Evolutionary conservation across 2,113 vertebrate species (phyloP), one percentile per base, ranked within the genome.

Genomic region (Larimichthys polyactis): DNA sequence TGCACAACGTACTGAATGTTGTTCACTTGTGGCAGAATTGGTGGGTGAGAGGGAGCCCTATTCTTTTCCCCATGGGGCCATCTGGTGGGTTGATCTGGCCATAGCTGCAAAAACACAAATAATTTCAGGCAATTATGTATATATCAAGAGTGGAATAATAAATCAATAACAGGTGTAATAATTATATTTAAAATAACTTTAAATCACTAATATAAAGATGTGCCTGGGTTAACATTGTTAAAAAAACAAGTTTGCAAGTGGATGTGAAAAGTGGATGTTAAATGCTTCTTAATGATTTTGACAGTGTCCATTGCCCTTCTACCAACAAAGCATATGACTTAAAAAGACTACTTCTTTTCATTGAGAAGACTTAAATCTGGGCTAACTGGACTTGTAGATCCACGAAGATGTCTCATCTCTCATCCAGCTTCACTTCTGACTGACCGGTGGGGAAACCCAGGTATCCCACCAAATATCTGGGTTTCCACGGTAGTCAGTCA

Each of bases 41-140:
- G 17, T n/a, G 19, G 12, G 6, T 59, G 16, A 59, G 24, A 48
- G 24, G 11, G 3, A 49, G 27, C 17, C 44, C 2, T 4, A 46
- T 7, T 17, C 7, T n/a, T 27, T 62, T 40, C 19, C 36, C 6
- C 16, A 11, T 20, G 62, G 11, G 22, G 60, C 73, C 73, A 55
- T 24, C 40, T 76, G 36, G 51, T 76, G 74, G 73, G 8, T 57
- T 32, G 4, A 48, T 46, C 7, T n/a, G 74, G 36, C 22, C 36
- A 66, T n/a, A 12, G 11, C 62, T 64, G n/a, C 36, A 27, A 17
- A 40, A 22, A 10, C 7, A 19, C 1, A 63, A n/a, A 64, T 64
- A 2, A 11, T 9, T 27, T 49, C 40, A 48, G 22, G 43, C 9
- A 32, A 19, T 66, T 44, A 17, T 12, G 11, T 20, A 11, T 11